Percentiles rank a stretch among this genome's conserved stretches.
Evolutionary conservation across 2,888 invertebrate species (phyloP).

Genomic region (Pyrrhia umbra): DNA sequence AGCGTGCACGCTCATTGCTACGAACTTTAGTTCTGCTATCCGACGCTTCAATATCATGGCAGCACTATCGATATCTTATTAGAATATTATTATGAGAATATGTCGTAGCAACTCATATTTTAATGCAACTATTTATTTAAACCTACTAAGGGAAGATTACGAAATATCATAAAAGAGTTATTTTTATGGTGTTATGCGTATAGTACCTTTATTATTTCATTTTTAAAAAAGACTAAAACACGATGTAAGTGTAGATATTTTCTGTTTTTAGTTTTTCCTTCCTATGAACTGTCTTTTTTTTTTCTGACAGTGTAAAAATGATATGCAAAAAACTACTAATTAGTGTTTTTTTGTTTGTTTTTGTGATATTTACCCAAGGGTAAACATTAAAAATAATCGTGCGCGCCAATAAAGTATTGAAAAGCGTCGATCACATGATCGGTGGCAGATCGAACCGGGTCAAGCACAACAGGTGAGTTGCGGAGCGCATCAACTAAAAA

Average conservation of each 20-base stretch:
- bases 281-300: neutral
- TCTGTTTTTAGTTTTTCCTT: neutral
- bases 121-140: neutral
- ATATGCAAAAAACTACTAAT: slow-evolving; percentile 25
- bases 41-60: slow-evolving; percentile 79
- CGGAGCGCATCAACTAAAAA: slow-evolving; percentile 90
- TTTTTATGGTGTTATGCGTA: neutral
- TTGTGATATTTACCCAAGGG: slow-evolving; percentile 3
- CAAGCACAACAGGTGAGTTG: slow-evolving; percentile 90
- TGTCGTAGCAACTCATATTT: neutral
- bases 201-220: too few species aligned
- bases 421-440: slow-evolving; percentile 87
- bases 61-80: slow-evolving; percentile 71
- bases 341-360: slow-evolving; percentile 30
- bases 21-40: slow-evolving; percentile 83
- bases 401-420: slow-evolving; percentile 78
- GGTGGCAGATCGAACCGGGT: slow-evolving; percentile 88
- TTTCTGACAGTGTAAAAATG: neutral
- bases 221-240: too few species aligned
- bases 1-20: slow-evolving; percentile 60
- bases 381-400: slow-evolving; percentile 64
- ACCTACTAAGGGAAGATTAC: too few species aligned
- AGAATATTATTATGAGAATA: slow-evolving; percentile 42
- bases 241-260: too few species aligned
- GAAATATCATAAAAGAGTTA: neutral